Evolutionary conservation across 2,888 invertebrate species (phyloP), one percentile per base, ranked within the genome.

Genomic region (Antheraea assamensis): DNA sequence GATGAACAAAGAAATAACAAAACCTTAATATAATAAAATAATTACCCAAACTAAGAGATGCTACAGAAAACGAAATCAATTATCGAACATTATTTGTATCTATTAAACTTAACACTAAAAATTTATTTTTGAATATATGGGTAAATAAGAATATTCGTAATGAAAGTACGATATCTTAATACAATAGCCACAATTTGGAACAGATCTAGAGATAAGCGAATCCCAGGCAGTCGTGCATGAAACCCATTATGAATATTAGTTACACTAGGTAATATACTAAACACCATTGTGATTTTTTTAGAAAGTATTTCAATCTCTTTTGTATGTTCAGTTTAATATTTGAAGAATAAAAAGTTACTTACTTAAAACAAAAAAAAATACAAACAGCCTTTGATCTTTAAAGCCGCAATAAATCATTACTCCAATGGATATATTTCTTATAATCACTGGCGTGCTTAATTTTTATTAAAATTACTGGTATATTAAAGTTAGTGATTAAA

Each of bases 141-240:
- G 1, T 35, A 31, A 31, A 31, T n/a, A 68, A 68, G 31, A 27
- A 68, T 24, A 27, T 68, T 5, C 30, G 47, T 49, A 24, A 24
- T 15, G 31, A 71, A 71, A 52, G 52, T 68, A 68, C n/a, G 35
- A 13, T 68, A 68, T 35, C 13, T 35, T 68, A 35, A 68, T 68
- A 68, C 35, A 68, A 68, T 35, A 35, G 68, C 21, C 31, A 35
- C 35, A 68, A 19, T 35, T 68, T 68, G 13, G 68, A 68, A 30
- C 21, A 68, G 68, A 31, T 68, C 31, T 68, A 68, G 27, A 27
- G 35, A 68, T 68, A 68, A 68, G n/a, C 19, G 35, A 35, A 68
- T 68, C 35, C 35, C n/a, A 35, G 13, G 3, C 31, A 68, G 68
- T 68, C 68, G 68, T 68, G 68, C 68, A 35, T 68, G 68, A 68